Base-by-base conservation (phyloP, 2,888 invertebrate genomes). In the Dermolepida albohirtum region DNA sequence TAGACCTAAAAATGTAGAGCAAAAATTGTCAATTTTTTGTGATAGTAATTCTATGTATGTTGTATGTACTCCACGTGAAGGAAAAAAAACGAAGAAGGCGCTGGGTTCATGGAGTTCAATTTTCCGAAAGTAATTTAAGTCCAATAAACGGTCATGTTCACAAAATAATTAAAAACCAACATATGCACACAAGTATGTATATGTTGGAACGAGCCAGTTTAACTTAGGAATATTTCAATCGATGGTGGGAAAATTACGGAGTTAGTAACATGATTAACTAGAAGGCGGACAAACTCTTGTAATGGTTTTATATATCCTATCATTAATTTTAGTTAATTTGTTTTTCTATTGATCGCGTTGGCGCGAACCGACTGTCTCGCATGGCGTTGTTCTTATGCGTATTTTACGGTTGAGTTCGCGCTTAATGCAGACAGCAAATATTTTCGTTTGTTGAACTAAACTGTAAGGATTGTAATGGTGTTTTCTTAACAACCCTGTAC, bases 231-330 rank as follows among this genome's bases (percentile, higher is more conserved):
- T 79, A 79, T 79, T 79, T 80, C 79, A 80, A 80, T 80, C 79
- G 77, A 76, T 76, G 75, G 76, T 78, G 79, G 79, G 79, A 79
- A 80, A 78, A 76, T 76, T 73, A 75, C 76, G 74, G 75, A 76
- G 75, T 78, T 75, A 75, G 78, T 79, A 81, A 80, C 80, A 76
- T 81, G 81, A 81, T 80, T 79, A 81, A 81, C 80, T 78, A 77
- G 80, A 77, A 78, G 81, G 81, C 80, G 81, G 78, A 77, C 74
- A 75, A 73, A 75, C 72, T 72, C 75, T 77, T 75, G 77, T 78
- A 79, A 80, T 79, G 79, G 78, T 78, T 79, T 79, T 79, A 79
- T 79, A 78, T 76, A 74, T 75, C 74, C 74, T 73, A 76, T 79
- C 79, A 79, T 80, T 79, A 79, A 78, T 79, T 80, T 79, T 77